phyloP scores from a whole-genome alignment of 2,113 vertebrate species.

The Amphilophus citrinellus region DNA sequence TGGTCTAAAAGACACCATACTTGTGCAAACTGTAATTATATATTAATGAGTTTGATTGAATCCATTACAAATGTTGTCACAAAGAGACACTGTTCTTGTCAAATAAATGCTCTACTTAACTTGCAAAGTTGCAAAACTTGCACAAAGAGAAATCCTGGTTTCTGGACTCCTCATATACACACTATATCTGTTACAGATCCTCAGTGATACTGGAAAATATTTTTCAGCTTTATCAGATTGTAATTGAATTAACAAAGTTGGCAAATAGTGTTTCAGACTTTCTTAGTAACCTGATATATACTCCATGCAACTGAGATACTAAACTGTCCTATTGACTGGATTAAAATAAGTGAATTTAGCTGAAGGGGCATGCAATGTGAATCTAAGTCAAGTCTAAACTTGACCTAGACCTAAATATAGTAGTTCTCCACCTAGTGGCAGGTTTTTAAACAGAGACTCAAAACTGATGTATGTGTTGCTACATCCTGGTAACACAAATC shows the following conservation, averaged over 20 bases:
- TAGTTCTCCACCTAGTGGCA: slow-evolving; percentile 2
- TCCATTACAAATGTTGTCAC: neutral
- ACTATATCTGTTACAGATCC: neutral
- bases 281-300: neutral
- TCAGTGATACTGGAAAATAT: neutral
- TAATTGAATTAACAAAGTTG: neutral
- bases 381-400: neutral
- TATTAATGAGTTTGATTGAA: neutral
- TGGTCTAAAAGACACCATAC: neutral
- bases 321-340: neutral
- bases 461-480: slow-evolving; percentile 2
- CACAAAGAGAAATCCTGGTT: neutral
- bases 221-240: neutral
- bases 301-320: neutral
- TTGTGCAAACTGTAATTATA: neutral
- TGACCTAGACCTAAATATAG: neutral
- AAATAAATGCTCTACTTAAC: neutral
- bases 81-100: neutral
- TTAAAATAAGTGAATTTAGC: neutral
- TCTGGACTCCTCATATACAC: neutral
- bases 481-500: slow-evolving; percentile 21
- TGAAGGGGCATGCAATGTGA: neutral
- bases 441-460: slow-evolving; percentile 1
- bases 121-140: neutral
- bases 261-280: neutral